A percentile compares a stretch with the other conserved stretches of the same genome.
These are phyloP conservation scores for Festucalex cinctus DNA, from an alignment of 2,113 vertebrate genomes.

Conservation along the genomic window DNA sequence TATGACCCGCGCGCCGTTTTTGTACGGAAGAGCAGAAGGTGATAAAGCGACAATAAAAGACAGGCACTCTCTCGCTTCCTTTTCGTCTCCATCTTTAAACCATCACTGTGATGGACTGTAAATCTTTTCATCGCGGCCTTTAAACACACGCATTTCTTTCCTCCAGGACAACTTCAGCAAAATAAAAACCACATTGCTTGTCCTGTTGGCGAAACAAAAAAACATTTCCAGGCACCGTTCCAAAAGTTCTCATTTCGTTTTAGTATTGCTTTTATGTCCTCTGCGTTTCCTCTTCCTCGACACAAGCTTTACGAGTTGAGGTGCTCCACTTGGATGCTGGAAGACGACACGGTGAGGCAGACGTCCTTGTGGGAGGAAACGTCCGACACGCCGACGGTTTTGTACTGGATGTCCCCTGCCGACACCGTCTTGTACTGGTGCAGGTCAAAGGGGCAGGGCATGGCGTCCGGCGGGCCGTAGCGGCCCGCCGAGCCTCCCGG, in stretches of 20 bases:
- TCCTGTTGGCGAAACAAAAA: slow-evolving; percentile 32
- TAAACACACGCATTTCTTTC: slow-evolving; percentile 34
- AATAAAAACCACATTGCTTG: slow-evolving; percentile 39
- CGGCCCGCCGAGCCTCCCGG: slow-evolving; percentile 64
- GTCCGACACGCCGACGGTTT: slow-evolving; percentile 72
- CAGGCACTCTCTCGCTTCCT: slow-evolving; percentile 35
- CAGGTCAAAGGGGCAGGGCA: slow-evolving; percentile 88
- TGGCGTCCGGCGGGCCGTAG: slow-evolving; percentile 67
- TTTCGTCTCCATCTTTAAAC: slow-evolving; percentile 45
- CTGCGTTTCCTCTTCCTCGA: background rate
- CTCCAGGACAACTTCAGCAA: slow-evolving; percentile 38
- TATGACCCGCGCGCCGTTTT: slow-evolving; percentile 35
- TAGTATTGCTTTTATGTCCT: slow-evolving; percentile 65
- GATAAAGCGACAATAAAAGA: slow-evolving; percentile 50
- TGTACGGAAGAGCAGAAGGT: slow-evolving; percentile 52
- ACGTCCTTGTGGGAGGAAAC: slow-evolving; percentile 90
- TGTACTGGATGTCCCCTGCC: slow-evolving; percentile 74
- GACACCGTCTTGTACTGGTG: slow-evolving; percentile 92
- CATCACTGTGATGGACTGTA: slow-evolving; percentile 67
- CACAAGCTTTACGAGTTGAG: slow-evolving; percentile 71
- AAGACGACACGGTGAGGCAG: slow-evolving; percentile 94
- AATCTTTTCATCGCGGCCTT: slow-evolving; percentile 54
- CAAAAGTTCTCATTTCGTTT: slow-evolving; percentile 40
- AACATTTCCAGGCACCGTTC: slow-evolving; percentile 47
- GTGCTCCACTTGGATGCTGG: slow-evolving; percentile 78